phyloP scores from a whole-genome alignment of 2,113 vertebrate species.

The Gnathochromis pfefferi region DNA sequence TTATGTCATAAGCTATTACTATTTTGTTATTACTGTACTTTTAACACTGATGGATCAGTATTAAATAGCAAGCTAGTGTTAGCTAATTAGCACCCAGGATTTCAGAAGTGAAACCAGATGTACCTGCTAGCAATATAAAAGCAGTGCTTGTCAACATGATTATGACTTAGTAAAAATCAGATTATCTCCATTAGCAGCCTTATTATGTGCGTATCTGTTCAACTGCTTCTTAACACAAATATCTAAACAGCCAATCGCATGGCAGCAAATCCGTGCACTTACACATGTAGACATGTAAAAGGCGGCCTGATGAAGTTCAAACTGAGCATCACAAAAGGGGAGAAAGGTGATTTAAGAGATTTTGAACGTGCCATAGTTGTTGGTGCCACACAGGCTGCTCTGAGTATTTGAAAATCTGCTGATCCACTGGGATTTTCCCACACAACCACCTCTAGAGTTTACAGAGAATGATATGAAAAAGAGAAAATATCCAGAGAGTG shows the following conservation, averaged over 20 bases:
- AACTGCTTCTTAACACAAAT: neutral
- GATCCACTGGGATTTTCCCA: neutral
- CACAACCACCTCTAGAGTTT: neutral
- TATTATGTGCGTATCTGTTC: neutral
- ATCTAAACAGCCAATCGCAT: neutral
- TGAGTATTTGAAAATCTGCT: neutral
- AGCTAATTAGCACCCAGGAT: neutral
- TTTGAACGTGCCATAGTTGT: fast-evolving
- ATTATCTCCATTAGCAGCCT: neutral
- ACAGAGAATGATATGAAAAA: neutral
- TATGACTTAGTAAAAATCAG: neutral
- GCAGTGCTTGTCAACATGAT: neutral
- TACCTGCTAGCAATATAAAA: neutral
- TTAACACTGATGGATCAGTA: neutral
- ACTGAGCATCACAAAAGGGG: neutral
- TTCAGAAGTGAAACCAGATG: neutral
- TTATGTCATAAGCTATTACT: neutral
- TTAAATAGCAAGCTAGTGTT: neutral
- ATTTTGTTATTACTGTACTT: neutral
- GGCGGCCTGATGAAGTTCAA: neutral
- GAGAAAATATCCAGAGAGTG: neutral
- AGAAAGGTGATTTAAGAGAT: neutral
- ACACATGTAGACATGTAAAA: neutral
- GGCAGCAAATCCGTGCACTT: neutral
- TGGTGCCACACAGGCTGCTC: neutral